Base-by-base conservation (phyloP, 2,797 vertebrate genomes). In the Sebastolobus altivelis region DNA sequence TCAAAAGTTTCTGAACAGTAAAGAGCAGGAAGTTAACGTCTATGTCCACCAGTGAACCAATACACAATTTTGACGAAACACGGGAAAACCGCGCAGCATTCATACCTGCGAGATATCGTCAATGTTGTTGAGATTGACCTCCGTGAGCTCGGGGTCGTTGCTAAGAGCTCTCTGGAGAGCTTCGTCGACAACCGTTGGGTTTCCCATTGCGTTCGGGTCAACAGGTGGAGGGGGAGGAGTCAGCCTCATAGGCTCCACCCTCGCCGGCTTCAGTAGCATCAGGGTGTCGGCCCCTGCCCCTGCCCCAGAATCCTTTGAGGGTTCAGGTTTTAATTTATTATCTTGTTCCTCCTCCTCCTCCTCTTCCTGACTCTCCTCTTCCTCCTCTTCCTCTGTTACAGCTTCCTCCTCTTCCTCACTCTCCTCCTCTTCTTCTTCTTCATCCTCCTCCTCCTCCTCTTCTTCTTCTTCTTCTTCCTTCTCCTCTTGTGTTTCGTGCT, bases 101-200 rank as follows among this genome's bases (percentile, higher is more conserved):
- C 1, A 0, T 93, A 95, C 98, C 67, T 97, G 93, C 4, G 95
- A 89, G 37, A 95, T 92, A 72, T 96, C 93, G 0, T 99, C 98
- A 6, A 99, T 97, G 75, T 99, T 99, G 95, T 99, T 99, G 82
- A 99, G 92, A 72, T 99, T 99, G 75, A 99, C 96, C 69, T 99
- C 98, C 0, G 89, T 95, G 68, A 97, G 97, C 56, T 97, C 95
- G 0, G 96, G 93, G 88, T 99, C 97, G 1, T 99, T 94, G 87
- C 43, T 93, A 3, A 94, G 94, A 68, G 97, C 95, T 89, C 92
- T 96, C 85, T 98, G 97, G 78, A 99, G 89, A 62, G 94, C 96
- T 1, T 99, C 98, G 18, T 99, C 98, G 27, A 98, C 97, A 6
- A 98, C 95, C 0, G 96, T 98, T 29, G 99, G 97, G 88, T 99